Conservation (phyloP, 2,113 vertebrate species). For the Caloenas nicobarica region DNA sequence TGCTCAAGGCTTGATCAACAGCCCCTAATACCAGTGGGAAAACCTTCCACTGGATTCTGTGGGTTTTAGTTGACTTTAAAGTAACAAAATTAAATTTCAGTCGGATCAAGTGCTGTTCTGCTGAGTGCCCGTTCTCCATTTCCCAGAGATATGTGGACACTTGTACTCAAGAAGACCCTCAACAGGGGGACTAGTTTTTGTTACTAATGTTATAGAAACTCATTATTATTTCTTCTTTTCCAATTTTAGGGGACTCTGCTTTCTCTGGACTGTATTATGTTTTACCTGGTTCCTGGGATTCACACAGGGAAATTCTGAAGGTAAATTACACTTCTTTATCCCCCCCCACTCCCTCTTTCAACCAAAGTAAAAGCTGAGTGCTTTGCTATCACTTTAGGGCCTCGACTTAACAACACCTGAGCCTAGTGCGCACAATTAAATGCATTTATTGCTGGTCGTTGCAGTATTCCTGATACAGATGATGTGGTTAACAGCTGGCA, state of each 20-base stretch:
- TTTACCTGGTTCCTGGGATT: constrained; percentile 91
- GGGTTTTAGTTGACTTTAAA: background rate
- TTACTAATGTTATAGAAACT: background rate
- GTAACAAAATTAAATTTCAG: background rate
- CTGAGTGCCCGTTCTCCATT: fast-evolving
- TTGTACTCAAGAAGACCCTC: background rate
- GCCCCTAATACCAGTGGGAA: background rate
- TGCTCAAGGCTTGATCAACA: background rate
- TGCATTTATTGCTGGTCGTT: background rate
- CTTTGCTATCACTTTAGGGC: background rate
- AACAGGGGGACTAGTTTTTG: background rate
- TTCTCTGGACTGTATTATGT: constrained; percentile 89
- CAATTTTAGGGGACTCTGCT: constrained; percentile 86
- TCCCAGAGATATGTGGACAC: background rate
- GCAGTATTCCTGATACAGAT: background rate
- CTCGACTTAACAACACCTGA: background rate
- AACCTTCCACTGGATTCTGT: background rate
- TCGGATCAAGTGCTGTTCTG: background rate
- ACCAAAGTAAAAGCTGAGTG: background rate
- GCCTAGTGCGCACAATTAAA: background rate
- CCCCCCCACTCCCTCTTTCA: background rate
- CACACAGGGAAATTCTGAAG: constrained; percentile 92
- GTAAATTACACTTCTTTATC: constrained; percentile 70
- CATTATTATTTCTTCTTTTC: constrained; percentile 56
- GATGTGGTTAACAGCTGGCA: background rate